Conservation (phyloP, 2,797 vertebrate species). For the Babyrousa celebensis region DNA sequence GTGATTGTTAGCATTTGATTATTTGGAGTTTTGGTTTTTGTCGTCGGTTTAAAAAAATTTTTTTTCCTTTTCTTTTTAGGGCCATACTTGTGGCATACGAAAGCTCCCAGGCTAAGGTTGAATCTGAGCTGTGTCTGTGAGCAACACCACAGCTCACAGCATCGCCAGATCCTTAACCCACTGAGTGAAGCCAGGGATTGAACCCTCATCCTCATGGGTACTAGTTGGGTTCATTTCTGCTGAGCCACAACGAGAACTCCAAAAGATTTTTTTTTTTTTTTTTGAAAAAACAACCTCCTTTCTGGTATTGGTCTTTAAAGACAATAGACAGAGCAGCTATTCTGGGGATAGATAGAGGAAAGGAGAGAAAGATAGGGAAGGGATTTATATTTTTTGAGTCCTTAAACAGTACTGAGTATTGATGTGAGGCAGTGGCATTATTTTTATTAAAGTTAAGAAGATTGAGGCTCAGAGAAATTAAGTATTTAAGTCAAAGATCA, state of each 20-base stretch:
- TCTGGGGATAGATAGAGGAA: background rate
- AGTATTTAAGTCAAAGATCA: background rate
- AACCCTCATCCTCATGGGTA: no score
- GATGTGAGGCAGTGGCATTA: slow-evolving; percentile 27
- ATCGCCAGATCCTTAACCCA: no score
- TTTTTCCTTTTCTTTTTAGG: no score
- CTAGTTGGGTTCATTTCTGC: no score
- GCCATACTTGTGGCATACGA: no score
- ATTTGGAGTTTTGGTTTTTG: background rate
- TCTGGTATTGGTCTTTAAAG: slow-evolving; percentile 5
- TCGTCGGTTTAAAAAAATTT: background rate
- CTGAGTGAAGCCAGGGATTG: no score
- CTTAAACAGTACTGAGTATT: background rate
- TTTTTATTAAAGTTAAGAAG: slow-evolving; percentile 19
- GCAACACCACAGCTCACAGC: no score
- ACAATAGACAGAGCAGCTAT: background rate
- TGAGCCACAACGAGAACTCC: no score
- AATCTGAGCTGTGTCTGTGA: no score
- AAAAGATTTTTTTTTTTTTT: no score
- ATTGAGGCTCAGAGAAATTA: background rate
- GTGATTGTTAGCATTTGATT: slow-evolving; percentile 48
- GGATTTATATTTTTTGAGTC: background rate
- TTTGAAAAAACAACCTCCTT: background rate
- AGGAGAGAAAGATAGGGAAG: background rate
- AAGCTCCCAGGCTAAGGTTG: no score